Percentiles rank a stretch among this genome's conserved stretches.
phyloP scores from a whole-genome alignment of 2,797 vertebrate genomes.

The Dendrocincla fuliginosa region DNA sequence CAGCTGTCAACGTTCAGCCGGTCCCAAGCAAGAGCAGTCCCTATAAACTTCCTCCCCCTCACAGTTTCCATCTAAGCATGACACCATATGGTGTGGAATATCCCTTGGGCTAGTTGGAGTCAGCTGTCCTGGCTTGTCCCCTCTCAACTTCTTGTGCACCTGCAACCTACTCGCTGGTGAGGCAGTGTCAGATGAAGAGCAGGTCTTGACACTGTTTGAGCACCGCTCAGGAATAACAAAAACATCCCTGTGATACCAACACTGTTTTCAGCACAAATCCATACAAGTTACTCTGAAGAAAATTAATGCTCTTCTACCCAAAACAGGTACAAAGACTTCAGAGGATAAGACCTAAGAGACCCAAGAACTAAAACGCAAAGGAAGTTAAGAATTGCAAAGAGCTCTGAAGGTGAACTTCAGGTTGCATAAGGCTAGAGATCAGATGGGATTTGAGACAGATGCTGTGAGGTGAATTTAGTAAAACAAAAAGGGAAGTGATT shows the following conservation, averaged over 20 bases:
- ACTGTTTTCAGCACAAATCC: background rate
- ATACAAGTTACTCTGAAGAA: background rate
- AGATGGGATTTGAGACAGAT: background rate
- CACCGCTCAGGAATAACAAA: background rate
- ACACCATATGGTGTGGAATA: background rate
- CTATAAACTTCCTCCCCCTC: background rate
- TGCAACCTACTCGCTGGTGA: background rate
- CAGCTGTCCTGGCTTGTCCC: background rate
- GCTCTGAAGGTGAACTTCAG: background rate
- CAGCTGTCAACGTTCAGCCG: background rate
- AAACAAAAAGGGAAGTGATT: background rate
- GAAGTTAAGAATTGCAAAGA: background rate
- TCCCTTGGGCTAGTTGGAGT: background rate
- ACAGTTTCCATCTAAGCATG: background rate
- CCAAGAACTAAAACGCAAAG: background rate
- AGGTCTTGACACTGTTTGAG: background rate
- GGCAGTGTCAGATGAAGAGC: accelerated
- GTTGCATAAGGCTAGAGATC: background rate
- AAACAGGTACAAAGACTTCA: background rate
- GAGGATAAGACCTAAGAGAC: background rate
- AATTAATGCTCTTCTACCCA: background rate
- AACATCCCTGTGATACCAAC: background rate
- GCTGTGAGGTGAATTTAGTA: background rate
- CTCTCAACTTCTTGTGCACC: background rate
- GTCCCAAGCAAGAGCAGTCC: background rate